These are phyloP conservation scores for Caenorhabditis panamensis DNA, from an alignment of 2,888 invertebrate species.

Conservation along the genomic window DNA sequence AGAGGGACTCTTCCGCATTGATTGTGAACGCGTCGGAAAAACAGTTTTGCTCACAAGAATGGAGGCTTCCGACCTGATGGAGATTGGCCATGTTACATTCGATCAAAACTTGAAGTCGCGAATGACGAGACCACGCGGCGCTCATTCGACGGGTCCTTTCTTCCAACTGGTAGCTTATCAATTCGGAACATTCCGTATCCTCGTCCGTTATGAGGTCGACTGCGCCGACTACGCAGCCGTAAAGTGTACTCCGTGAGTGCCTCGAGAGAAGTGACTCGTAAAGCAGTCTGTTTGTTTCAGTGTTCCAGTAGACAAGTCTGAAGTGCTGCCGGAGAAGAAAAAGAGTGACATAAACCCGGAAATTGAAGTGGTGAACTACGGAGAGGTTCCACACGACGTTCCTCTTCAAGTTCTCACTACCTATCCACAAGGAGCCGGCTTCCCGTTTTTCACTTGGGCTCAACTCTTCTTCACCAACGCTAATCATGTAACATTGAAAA, in stretches of 20 bases:
- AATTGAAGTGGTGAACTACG: constrained; percentile 76
- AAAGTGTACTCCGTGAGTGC: constrained; percentile 67
- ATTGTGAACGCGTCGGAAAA: constrained; percentile 81
- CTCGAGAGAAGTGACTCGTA: neutral
- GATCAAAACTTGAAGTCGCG: constrained; percentile 77
- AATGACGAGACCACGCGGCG: constrained; percentile 78
- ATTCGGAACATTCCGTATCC: constrained; percentile 79
- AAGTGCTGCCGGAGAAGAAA: constrained; percentile 72
- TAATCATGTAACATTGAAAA: constrained; percentile 61
- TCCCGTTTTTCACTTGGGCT: constrained; percentile 81
- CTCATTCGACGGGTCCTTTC: constrained; percentile 79
- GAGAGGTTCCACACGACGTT: constrained; percentile 68
- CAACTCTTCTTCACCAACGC: constrained; percentile 80
- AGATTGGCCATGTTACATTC: constrained; percentile 77
- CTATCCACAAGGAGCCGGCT: constrained; percentile 80
- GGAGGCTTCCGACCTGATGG: constrained; percentile 80
- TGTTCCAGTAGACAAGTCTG: constrained; percentile 70
- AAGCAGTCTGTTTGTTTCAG: constrained; percentile 49
- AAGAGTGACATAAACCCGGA: constrained; percentile 72
- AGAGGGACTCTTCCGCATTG: constrained; percentile 81
- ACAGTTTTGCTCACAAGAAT: constrained; percentile 80
- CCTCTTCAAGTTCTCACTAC: constrained; percentile 78
- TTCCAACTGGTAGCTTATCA: constrained; percentile 79
- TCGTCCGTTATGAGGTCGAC: constrained; percentile 80
- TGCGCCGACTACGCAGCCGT: constrained; percentile 80